phyloP scores from a whole-genome alignment of 2,888 invertebrate genomes.

The Eilema caniola region DNA sequence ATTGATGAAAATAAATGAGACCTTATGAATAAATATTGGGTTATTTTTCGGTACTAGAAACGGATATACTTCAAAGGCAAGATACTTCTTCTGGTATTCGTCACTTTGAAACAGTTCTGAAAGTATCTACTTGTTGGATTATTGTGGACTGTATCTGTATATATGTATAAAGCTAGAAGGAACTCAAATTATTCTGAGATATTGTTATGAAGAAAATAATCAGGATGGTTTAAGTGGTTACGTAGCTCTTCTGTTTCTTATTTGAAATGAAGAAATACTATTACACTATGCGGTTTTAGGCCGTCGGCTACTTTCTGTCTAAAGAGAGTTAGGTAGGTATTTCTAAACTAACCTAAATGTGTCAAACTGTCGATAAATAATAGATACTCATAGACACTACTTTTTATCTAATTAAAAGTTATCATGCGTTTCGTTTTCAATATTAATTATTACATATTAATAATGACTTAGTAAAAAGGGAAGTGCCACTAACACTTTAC shows the following conservation, averaged over 20 bases:
- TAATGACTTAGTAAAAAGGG: too few species aligned
- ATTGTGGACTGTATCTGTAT: neutral
- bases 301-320: too few species aligned
- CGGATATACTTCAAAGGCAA: slow-evolving; percentile 23
- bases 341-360: too few species aligned
- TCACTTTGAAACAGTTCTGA: neutral
- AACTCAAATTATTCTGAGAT: neutral
- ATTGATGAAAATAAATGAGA: slow-evolving; percentile 30
- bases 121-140: neutral
- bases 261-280: too few species aligned
- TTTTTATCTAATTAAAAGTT: too few species aligned
- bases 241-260: neutral
- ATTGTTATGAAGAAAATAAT: neutral
- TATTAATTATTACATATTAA: too few species aligned
- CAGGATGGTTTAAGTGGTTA: neutral
- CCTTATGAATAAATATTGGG: slow-evolving; percentile 39
- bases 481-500: too few species aligned
- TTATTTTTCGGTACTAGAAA: slow-evolving; percentile 20
- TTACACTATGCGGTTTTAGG: too few species aligned
- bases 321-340: too few species aligned
- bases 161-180: neutral
- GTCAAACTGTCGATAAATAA: too few species aligned
- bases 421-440: too few species aligned
- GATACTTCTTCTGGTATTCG: neutral
- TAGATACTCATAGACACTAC: too few species aligned